Percentiles rank a stretch among this genome's conserved stretches.
phyloP scores from a whole-genome alignment of 2,888 invertebrate genomes.

The Lithodes maja region DNA sequence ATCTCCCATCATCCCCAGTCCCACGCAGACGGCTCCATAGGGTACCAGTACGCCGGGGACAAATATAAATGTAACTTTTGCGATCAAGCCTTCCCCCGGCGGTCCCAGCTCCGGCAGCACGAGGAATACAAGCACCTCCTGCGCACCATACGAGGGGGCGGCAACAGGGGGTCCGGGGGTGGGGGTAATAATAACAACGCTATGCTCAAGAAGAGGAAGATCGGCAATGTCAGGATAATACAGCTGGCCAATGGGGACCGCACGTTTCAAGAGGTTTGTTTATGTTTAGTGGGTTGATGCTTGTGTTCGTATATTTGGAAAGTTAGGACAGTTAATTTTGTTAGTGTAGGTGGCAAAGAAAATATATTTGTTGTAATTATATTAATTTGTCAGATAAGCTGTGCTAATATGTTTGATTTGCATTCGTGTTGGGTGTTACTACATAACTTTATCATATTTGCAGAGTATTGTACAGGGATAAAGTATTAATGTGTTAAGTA shows the following conservation, averaged over 20 bases:
- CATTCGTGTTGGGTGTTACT: too few species aligned
- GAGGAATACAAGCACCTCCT: conserved; percentile 79
- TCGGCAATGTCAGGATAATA: conserved; percentile 73
- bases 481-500: too few species aligned
- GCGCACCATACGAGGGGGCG: conserved; percentile 66
- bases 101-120: conserved; percentile 78
- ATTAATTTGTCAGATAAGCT: neutral
- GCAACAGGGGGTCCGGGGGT: conserved; percentile 60
- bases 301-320: neutral
- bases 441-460: too few species aligned
- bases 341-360: neutral
- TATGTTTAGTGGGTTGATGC: neutral
- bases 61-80: conserved; percentile 77
- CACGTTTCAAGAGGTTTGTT: conserved; percentile 72
- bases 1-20: conserved; percentile 72
- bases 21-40: conserved; percentile 77
- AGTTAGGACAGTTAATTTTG: neutral
- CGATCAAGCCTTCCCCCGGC: conserved; percentile 78
- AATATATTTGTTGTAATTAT: neutral
- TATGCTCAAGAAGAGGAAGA: conserved; percentile 68
- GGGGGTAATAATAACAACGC: conserved; percentile 60
- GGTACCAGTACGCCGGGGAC: conserved; percentile 75
- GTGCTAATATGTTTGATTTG: neutral
- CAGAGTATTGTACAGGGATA: too few species aligned
- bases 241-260: conserved; percentile 74